Conservation (phyloP, 1,140 invertebrate species). For the Elysia chlorotica region DNA sequence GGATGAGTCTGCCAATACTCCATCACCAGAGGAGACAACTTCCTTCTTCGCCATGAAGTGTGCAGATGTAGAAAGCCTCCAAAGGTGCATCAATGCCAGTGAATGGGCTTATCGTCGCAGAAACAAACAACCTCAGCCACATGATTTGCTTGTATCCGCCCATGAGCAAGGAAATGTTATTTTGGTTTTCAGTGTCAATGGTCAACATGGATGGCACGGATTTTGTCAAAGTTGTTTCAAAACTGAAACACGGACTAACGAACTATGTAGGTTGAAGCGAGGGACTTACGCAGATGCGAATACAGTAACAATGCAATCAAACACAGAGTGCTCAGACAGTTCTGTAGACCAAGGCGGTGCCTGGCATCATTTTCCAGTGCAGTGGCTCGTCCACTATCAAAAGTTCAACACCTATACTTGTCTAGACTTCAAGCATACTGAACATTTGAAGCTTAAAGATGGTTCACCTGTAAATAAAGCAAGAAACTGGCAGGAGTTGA, state of each 20-base stretch:
- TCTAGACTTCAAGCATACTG: conserved; percentile 37
- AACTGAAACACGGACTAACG: not conserved
- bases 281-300: not conserved
- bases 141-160: conserved; percentile 30
- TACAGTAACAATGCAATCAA: not conserved
- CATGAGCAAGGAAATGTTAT: conserved; percentile 32
- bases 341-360: not conserved
- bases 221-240: conserved; percentile 34
- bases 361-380: conserved; percentile 42
- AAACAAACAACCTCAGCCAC: conserved; percentile 35
- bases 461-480: conserved; percentile 41
- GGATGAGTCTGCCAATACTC: too few species aligned
- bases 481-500: conserved; percentile 49
- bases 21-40: too few species aligned
- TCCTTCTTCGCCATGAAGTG: conserved; percentile 48
- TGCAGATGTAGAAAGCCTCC: conserved; percentile 35
- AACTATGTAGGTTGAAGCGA: not conserved
- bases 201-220: conserved; percentile 54
- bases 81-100: conserved; percentile 28
- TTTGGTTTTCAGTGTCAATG: conserved; percentile 51
- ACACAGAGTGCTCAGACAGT: not conserved
- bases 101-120: conserved; percentile 46
- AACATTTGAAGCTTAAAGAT: conserved; percentile 27
- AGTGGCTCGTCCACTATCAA: conserved; percentile 38
- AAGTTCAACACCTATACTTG: conserved; percentile 42